A percentile compares a stretch with the other conserved stretches of the same genome.
Evolutionary conservation across 2,113 vertebrate species (phyloP).

Genomic region (Scophthalmus maximus): DNA sequence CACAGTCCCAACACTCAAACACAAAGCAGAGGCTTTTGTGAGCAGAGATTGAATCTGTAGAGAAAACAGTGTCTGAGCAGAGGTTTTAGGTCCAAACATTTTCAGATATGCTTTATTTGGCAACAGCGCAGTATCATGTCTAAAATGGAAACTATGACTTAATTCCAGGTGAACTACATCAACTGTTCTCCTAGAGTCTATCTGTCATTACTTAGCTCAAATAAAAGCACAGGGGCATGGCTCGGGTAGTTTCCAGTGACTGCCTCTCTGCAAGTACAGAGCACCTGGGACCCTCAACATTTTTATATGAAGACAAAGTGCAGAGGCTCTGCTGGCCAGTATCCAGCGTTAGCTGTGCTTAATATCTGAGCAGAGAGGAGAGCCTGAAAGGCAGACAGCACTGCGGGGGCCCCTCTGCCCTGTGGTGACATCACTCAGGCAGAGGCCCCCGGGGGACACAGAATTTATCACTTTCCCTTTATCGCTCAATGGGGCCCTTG

Average conservation of each 20-base stretch:
- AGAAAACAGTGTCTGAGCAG: constrained; percentile 22
- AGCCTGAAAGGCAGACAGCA: neutral
- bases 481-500: constrained; percentile 45
- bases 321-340: neutral
- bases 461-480: constrained; percentile 69
- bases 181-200: neutral
- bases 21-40: constrained; percentile 16
- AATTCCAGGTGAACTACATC: constrained; percentile 31
- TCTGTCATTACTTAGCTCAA: neutral
- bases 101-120: constrained; percentile 24
- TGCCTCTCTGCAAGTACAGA: constrained; percentile 16
- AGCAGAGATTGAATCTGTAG: neutral
- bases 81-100: neutral
- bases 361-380: constrained; percentile 6
- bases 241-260: constrained; percentile 1
- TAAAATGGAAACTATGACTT: constrained; percentile 46
- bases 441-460: constrained; percentile 15
- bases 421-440: constrained; percentile 48
- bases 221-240: neutral
- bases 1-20: constrained; percentile 3
- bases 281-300: too few relatives aligned
- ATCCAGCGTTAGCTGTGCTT: neutral
- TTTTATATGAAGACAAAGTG: neutral
- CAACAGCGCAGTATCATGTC: neutral
- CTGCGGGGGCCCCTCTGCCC: constrained; percentile 10